Evolutionary conservation across 2,888 invertebrate species (phyloP).

Genomic region (Macrosiphum euphorbiae): DNA sequence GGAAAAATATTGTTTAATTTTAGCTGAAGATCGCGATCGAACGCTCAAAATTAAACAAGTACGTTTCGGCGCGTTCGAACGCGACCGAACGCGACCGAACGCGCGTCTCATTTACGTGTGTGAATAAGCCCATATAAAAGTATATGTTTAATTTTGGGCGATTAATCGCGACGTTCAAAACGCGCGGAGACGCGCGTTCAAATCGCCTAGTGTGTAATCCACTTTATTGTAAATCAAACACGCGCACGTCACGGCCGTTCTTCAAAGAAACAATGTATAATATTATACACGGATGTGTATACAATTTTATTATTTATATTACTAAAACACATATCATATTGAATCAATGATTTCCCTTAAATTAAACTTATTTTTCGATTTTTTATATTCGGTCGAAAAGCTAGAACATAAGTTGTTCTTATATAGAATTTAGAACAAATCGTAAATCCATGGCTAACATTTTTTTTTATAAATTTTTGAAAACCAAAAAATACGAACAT

Average conservation of each 20-base stretch:
- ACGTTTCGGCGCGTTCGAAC: no score
- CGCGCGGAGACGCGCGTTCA: no score
- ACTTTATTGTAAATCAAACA: slow-evolving; percentile 42
- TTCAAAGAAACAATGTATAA: not conserved
- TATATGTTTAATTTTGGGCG: no score
- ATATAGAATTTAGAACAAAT: not conserved
- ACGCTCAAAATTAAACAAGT: no score
- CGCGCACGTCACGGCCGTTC: not conserved
- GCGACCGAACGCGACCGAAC: no score
- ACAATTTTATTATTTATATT: not conserved
- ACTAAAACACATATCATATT: not conserved
- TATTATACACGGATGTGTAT: not conserved
- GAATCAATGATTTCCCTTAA: not conserved
- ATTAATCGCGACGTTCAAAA: no score
- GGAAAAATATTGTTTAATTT: no score
- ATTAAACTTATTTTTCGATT: not conserved
- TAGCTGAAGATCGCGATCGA: no score
- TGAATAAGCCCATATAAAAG: no score
- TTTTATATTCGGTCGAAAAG: not conserved
- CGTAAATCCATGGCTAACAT: not conserved
- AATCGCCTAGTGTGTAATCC: no score
- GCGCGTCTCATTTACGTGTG: no score
- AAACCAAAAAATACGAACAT: not conserved
- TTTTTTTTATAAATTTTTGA: not conserved
- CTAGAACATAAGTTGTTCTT: not conserved